A percentile compares a stretch with the other conserved stretches of the same genome.
Conservation (phyloP, 2,888 invertebrate species). For the Brachylomia viminalis region DNA sequence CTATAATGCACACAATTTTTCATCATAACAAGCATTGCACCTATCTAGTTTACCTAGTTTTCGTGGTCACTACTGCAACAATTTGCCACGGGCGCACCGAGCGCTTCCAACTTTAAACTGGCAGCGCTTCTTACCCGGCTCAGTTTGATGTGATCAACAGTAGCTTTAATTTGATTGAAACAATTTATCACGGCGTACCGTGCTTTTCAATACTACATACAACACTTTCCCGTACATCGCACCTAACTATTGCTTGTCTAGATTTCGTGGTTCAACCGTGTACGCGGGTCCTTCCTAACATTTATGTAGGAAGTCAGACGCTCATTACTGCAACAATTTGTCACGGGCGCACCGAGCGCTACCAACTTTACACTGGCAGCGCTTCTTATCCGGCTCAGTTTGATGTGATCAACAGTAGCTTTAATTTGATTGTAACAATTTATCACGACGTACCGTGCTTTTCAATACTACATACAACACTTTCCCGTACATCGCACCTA, state of each 20-base stretch:
- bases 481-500: not conserved
- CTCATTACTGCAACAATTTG: conserved; percentile 82
- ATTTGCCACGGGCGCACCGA: conserved; percentile 78
- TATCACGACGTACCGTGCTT: too few species aligned
- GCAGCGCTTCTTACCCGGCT: conserved; percentile 57
- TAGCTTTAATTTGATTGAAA: too few species aligned
- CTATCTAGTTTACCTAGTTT: too few species aligned
- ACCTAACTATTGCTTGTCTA: not conserved
- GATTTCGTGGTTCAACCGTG: conserved; percentile 31
- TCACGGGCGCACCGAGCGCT: conserved; percentile 74
- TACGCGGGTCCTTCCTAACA: conserved; percentile 43
- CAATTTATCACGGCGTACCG: too few species aligned
- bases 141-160: conserved; percentile 61
- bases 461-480: not conserved
- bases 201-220: not conserved
- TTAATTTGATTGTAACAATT: too few species aligned
- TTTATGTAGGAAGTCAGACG: conserved; percentile 65
- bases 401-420: conserved; percentile 60
- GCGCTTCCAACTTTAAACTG: conserved; percentile 71
- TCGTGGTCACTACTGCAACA: conserved; percentile 72
- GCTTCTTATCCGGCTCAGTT: conserved; percentile 60
- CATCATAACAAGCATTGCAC: not conserved
- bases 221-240: not conserved
- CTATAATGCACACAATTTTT: not conserved
- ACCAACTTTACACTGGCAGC: conserved; percentile 69